phyloP scores from a whole-genome alignment of 2,888 invertebrate genomes.

The Andrena hattorfiana region DNA sequence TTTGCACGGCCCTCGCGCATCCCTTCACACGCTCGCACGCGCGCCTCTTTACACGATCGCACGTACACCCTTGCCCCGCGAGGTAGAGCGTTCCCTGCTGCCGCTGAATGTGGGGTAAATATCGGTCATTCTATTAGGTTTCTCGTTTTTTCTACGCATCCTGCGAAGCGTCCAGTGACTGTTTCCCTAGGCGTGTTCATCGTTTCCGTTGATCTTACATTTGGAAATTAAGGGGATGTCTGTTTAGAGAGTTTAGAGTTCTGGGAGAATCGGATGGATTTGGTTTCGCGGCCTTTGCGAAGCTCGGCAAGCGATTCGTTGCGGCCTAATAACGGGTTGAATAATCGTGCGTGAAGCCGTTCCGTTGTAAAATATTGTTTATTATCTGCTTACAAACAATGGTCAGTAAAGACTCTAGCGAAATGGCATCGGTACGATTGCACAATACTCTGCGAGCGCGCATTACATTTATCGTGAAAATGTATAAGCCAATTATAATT shows the following conservation, averaged over 20 bases:
- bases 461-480: constrained; percentile 71
- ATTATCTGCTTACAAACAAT: constrained; percentile 74
- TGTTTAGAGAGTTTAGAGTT: no score
- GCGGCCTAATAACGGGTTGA: constrained; percentile 10
- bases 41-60: constrained; percentile 47
- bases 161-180: neutral
- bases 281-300: no score
- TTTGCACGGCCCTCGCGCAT: constrained; percentile 33
- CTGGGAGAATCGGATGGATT: no score
- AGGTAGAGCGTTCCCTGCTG: constrained; percentile 30
- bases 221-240: no score
- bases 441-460: constrained; percentile 61
- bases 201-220: no score
- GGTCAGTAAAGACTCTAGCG: constrained; percentile 68
- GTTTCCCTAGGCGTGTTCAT: neutral
- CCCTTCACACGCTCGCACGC: constrained; percentile 50
- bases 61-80: constrained; percentile 25
- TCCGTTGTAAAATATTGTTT: constrained; percentile 69
- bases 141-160: neutral
- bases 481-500: constrained; percentile 68
- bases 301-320: neutral
- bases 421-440: constrained; percentile 60
- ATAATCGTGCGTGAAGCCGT: constrained; percentile 44
- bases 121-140: constrained; percentile 7
- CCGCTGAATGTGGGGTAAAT: constrained; percentile 38